Base-by-base conservation (phyloP, 2,113 vertebrate species). In the Origma solitaria region DNA sequence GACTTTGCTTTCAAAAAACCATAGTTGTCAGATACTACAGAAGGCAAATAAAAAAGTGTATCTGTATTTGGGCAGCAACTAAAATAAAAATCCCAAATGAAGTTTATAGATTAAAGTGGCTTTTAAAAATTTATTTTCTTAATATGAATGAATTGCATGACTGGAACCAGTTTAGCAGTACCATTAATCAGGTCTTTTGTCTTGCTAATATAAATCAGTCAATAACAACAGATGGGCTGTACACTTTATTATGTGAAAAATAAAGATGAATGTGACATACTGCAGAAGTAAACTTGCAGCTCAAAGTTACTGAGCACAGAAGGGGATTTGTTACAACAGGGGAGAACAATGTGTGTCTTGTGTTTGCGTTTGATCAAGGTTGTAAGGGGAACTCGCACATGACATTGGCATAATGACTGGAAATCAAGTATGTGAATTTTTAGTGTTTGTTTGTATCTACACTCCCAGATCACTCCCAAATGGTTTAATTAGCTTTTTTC, bases 181-280 rank as follows among this genome's bases (percentile, higher is more conserved):
- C 66, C 84, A 90, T 96, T 92, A 95, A 96, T 97, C 83, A 96
- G 70, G 38, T 80, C 68, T 91, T 83, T 95, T 96, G 49, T 77
- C 89, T 70, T 95, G 82, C 88, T 92, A 95, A 82, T 68, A 61
- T 66, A 90, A 83, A 85, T 62, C 89, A 82, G n/a, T 94, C 92
- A 95, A 51, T 94, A 95, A 86, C 72, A 94, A 53, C 93, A 94
- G 73, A 82, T 96, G 91, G 83, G 56, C 40, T 94, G 45, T 86
- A 71, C 33, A 51, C 94, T 93, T 97, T 92, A 92, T 95, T 97
- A 86, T 72, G 92, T 79, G 75, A 91, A 96, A 96, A 95, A 96
- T 92, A 88, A 94, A 96, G 94, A 95, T 96, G 83, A 91, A 88
- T 97, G 71, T 96, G 95, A 47, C 68, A 58, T 49, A 15, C 71